These are phyloP conservation scores for Pararge aegeria DNA, from an alignment of 1,140 invertebrate genomes.

Conservation along the genomic window DNA sequence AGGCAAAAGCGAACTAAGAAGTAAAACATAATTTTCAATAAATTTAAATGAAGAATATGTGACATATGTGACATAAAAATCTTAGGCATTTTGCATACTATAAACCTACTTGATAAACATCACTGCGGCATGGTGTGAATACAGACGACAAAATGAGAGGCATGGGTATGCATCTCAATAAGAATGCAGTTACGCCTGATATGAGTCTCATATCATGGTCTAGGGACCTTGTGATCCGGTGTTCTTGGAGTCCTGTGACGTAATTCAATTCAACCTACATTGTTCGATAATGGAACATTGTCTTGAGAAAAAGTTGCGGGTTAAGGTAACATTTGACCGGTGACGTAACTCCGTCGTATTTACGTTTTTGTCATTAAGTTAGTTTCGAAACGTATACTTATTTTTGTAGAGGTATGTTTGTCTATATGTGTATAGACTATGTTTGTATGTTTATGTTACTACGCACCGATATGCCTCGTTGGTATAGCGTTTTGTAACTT, in stretches of 20 bases:
- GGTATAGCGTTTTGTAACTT: no score
- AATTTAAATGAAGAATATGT: no score
- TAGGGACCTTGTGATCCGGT: slow-evolving; percentile 11
- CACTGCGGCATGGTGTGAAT: slow-evolving; percentile 21
- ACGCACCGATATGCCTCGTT: no score
- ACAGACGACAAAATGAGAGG: slow-evolving; percentile 29
- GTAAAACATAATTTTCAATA: no score
- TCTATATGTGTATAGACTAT: no score
- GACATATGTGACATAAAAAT: slow-evolving; percentile 20
- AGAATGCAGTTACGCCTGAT: slow-evolving; percentile 31
- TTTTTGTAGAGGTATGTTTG: no score
- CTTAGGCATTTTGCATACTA: slow-evolving; percentile 8
- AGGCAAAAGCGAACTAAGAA: no score
- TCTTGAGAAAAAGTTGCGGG: slow-evolving; percentile 21
- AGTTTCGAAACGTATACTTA: no score
- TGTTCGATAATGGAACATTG: slow-evolving; percentile 60
- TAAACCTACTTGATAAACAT: slow-evolving; percentile 8
- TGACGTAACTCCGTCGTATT: slow-evolving; percentile 8
- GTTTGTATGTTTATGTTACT: no score
- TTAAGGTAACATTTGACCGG: slow-evolving; percentile 16
- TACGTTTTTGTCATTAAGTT: not conserved
- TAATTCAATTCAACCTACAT: slow-evolving; percentile 35
- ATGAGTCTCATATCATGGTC: slow-evolving; percentile 23
- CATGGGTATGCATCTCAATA: slow-evolving; percentile 37
- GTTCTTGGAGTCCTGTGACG: slow-evolving; percentile 21